Evolutionary conservation across 2,797 vertebrate genomes (phyloP), one percentile per base, ranked within the genome.

Genomic region (Menidia menidia): DNA sequence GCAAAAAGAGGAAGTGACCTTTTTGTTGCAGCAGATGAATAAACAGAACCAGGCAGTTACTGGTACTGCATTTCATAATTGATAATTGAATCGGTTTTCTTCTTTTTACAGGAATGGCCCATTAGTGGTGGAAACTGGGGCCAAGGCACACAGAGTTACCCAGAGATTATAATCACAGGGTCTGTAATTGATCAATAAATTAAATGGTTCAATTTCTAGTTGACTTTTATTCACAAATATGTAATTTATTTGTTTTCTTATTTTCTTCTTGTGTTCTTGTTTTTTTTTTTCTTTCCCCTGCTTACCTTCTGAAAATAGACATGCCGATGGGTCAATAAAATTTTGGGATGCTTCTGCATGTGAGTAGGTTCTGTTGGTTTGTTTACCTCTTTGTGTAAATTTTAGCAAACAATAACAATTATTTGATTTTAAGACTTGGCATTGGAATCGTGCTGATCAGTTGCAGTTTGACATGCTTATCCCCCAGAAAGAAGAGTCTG

Each of bases 291-390:
- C 25, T 25, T 25, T 25, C 25, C 25, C 60, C 75, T 64, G 4
- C 19, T 52, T 43, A 31, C 55, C 71, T 32, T 16, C 89, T 86
- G 31, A 60, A 84, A 69, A 72, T 85, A 99, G 98, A 83, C 98
- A 99, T 87, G 98, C 98, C 74, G 98, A 99, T 88, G 98, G 98
- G 48, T 97, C 98, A 4, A 88, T 99, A 83, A 99, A 99, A 81
- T 99, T 99, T 86, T 99, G 98, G 98, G 98, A 99, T 81, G 97
- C 98, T 4, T 99, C 98, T 91, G 96, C 96, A 89, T 92, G 98
- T 99, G 89, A 96, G 98, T 97, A 55, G 16, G 57, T 72, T 48
- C 33, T 32, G 16, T 72, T 61, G 2, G 25, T 44, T 44, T 48
- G 4, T 19, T 39, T 13, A 2, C 8, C 35, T 39, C 7, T 39